Percentiles rank a stretch among this genome's conserved stretches.
phyloP scores from a whole-genome alignment of 2,113 vertebrate species.

The Caracal caracal region DNA sequence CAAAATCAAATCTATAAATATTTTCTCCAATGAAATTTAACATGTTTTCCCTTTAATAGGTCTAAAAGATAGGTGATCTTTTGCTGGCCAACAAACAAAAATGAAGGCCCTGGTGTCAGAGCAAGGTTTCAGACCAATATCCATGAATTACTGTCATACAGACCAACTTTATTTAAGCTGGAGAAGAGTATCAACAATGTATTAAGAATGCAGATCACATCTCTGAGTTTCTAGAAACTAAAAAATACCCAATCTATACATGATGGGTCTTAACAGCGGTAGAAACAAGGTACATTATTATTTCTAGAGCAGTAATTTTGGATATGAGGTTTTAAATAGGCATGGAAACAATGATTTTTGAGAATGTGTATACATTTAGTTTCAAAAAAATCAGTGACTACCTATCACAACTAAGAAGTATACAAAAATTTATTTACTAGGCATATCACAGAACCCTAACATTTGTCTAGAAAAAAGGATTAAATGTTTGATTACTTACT shows the following conservation, averaged over 20 bases:
- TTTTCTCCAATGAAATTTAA: not conserved
- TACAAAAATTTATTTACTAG: not conserved
- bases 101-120: not conserved
- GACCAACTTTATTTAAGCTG: not conserved
- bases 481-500: slow-evolving; percentile 84
- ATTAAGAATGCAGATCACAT: not conserved
- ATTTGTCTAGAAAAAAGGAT: not conserved
- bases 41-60: not conserved
- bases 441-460: not conserved
- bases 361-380: not conserved
- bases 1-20: slow-evolving; percentile 1
- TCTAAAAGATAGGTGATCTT: not conserved
- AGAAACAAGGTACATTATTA: not conserved
- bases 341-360: not conserved
- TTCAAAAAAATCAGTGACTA: not conserved
- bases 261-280: not conserved
- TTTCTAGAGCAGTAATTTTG: not conserved
- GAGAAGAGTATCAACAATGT: not conserved
- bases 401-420: not conserved
- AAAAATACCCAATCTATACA: not conserved
- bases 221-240: not conserved
- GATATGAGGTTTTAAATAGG: not conserved
- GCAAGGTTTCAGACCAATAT: not conserved
- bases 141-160: not conserved
- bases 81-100: not conserved